These are phyloP conservation scores for Drosophila rufa DNA, from an alignment of 1,140 invertebrate genomes.

Conservation along the genomic window DNA sequence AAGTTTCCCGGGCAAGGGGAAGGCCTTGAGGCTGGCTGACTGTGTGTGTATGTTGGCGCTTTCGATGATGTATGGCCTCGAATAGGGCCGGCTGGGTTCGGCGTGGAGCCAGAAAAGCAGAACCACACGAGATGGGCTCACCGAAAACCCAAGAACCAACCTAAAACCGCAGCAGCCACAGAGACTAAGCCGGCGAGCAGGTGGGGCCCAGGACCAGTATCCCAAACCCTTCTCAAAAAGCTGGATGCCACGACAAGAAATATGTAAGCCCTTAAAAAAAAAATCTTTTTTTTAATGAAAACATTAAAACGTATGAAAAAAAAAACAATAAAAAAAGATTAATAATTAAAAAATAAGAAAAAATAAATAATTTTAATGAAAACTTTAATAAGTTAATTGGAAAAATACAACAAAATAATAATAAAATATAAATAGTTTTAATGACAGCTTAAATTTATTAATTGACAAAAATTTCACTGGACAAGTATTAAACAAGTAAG, in stretches of 20 bases:
- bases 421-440: neutral
- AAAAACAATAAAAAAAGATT: too few species aligned
- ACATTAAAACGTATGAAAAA: too few species aligned
- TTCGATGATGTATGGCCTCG: slow-evolving; percentile 35
- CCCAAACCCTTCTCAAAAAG: neutral
- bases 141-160: neutral
- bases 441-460: neutral
- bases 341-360: too few species aligned
- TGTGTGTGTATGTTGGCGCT: neutral
- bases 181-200: slow-evolving; percentile 11
- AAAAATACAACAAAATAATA: neutral
- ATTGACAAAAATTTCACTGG: neutral
- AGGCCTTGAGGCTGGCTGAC: neutral
- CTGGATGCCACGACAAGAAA: neutral
- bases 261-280: neutral
- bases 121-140: slow-evolving; percentile 4
- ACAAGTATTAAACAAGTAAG: neutral
- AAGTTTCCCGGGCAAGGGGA: slow-evolving; percentile 24
- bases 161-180: slow-evolving; percentile 6
- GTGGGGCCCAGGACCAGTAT: neutral
- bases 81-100: neutral
- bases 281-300: too few species aligned
- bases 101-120: neutral
- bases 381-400: too few species aligned
- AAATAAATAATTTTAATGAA: too few species aligned